Evolutionary conservation across 2,888 invertebrate genomes (phyloP), one percentile per base, ranked within the genome.

Genomic region (Empis livida): DNA sequence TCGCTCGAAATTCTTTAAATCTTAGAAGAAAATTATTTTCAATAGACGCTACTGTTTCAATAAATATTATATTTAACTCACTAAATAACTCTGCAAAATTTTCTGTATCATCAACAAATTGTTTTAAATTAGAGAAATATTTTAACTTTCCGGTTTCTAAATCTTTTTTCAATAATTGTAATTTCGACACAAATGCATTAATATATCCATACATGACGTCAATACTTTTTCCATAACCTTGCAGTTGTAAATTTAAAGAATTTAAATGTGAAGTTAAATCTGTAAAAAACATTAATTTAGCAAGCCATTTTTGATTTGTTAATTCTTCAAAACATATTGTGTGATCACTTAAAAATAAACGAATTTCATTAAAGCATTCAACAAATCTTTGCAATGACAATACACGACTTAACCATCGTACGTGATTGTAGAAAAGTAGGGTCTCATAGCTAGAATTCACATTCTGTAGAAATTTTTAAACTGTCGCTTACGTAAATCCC

Each of bases 161-260:
- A 20, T 20, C 20, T 20, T 20, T 20, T 20, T 20, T 20, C 20
- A 20, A 20, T 20, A 20, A 20, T 20, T 20, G 20, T 20, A 20
- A 20, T 20, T 20, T 20, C 20, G 20, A 20, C 20, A 20, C 20
- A 20, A 20, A 20, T 20, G 20, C 20, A 20, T 20, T 20, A 20
- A 20, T 20, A 20, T 20, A 20, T 20, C 20, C 20, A 20, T 20
- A 20, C 23, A 39, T 39, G 15, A 39, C 23, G 30, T n/a, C 37
- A 39, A 45, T 39, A 42, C 9, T 39, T 45, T 45, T 45, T 23
- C 23, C 17, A 27, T 27, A 17, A 20, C 30, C 39, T 44, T 44
- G 38, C 20, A 44, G 23, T 23, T 44, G 37, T n/a, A 44, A n/a
- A 38, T 37, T 37, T 37, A 44, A 14, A 20, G 20, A 20, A 20